Evolutionary conservation across 2,113 vertebrate genomes (phyloP).

Genomic region (Bolborhynchus lineola): DNA sequence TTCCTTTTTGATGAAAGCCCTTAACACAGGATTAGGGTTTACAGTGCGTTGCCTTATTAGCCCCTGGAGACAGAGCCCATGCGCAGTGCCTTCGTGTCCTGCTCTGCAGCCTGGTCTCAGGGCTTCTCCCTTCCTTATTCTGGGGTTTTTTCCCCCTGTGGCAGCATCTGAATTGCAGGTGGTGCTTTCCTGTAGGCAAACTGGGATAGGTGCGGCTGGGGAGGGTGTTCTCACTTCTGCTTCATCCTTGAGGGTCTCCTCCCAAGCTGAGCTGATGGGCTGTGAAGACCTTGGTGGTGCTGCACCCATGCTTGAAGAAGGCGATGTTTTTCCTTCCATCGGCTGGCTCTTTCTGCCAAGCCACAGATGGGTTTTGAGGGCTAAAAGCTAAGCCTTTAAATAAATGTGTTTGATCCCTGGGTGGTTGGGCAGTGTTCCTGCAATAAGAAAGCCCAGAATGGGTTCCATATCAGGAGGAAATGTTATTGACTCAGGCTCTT

Average conservation of each 20-base stretch:
- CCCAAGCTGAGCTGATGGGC: not conserved
- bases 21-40: not conserved
- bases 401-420: conserved; percentile 9
- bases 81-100: not conserved
- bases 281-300: not conserved
- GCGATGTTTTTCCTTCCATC: accelerated
- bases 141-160: not conserved
- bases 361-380: conserved; percentile 12
- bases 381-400: conserved; percentile 29
- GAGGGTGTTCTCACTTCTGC: not conserved
- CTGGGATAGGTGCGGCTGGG: not conserved
- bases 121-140: not conserved
- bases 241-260: accelerated
- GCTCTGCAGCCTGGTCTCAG: not conserved
- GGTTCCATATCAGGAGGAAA: not conserved
- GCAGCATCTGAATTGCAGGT: not conserved
- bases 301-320: not conserved
- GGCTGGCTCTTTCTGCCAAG: not conserved
- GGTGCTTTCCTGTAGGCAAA: not conserved
- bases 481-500: accelerated
- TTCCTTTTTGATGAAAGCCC: not conserved
- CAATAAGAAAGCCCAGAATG: not conserved
- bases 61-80: not conserved
- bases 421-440: not conserved
- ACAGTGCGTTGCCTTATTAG: not conserved